Evolutionary conservation across 2,888 invertebrate genomes (phyloP), one percentile per base, ranked within the genome.

Genomic region (Agonopterix alstromeriana): DNA sequence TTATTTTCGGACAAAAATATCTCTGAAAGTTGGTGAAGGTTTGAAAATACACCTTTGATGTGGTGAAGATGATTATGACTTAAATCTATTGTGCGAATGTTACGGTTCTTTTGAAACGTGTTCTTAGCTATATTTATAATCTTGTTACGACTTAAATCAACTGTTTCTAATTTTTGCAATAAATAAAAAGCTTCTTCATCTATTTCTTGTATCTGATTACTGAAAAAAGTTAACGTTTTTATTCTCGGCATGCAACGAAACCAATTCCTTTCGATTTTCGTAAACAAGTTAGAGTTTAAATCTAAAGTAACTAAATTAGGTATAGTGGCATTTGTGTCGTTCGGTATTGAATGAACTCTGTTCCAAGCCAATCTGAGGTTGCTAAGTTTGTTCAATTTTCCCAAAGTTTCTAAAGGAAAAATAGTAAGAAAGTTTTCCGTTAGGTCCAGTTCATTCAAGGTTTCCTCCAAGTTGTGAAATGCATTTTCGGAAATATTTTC

Each of bases 21-120:
- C 78, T 97, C 97, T 46, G 93, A 91, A 17, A 97, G 84, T 53
- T 94, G 93, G 0, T 93, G 93, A 46, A 97, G 85, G 68, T 94
- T 92, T 41, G 94, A 92, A 78, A 97, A 97, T 0, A 97, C 92
- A 1, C 95, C 95, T 54, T 92, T 91, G 11, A 97, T 93, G 58
- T 94, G 92, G 77, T 97, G 97, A 46, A 97, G 91, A 73, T 97
- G 97, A 80, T 97, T 97, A 75, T 96, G 94, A 68, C 95, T 95
- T 58, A 97, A 82, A 77, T 97, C 97, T 63, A 97, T 93, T 0
- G 95, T 95, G 54, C 93, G 91, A 58, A 97, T 83, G 53, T 93
- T 93, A 60, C 91, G 92, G 75, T 96, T 96, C 62, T 90, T 91
- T 59, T 92, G 92, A 78, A 97, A 97, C 35, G 94, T 94, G 52